phyloP scores from a whole-genome alignment of 2,797 vertebrate genomes.

The Crotalus adamanteus region DNA sequence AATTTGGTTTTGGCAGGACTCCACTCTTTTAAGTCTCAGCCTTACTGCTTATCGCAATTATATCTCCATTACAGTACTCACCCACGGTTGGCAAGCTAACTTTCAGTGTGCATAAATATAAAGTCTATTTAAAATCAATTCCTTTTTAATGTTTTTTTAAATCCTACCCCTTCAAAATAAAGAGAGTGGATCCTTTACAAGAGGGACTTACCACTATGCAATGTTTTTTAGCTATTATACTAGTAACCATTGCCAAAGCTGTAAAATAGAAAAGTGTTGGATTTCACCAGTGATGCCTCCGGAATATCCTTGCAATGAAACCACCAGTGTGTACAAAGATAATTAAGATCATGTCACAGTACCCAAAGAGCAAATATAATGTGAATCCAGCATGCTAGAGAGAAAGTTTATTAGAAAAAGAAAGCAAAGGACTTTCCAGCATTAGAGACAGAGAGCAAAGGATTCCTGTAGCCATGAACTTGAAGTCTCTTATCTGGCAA shows the following conservation, averaged over 20 bases:
- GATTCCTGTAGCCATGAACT: not conserved
- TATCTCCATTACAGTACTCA: conserved; percentile 35
- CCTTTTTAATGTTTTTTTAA: not conserved
- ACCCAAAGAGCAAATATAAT: not conserved
- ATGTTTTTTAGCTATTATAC: not conserved
- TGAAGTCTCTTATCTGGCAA: not conserved
- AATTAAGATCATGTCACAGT: not conserved
- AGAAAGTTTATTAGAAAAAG: not conserved
- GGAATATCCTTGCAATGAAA: not conserved
- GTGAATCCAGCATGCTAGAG: not conserved
- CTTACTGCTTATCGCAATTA: conserved; percentile 15
- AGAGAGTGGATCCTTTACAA: not conserved
- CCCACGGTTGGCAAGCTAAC: conserved; percentile 13
- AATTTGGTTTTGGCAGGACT: conserved; percentile 39
- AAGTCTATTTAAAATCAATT: not conserved
- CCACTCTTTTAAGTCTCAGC: not conserved
- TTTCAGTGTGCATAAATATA: conserved; percentile 22
- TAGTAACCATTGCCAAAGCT: not conserved
- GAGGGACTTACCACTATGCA: not conserved
- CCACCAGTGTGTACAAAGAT: not conserved
- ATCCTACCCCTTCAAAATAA: not conserved
- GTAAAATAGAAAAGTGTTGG: not conserved
- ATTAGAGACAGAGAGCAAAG: not conserved
- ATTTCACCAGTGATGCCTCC: not conserved
- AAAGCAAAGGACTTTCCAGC: not conserved